Conservation (phyloP, 2,113 vertebrate genomes). For the Helogale parvula region DNA sequence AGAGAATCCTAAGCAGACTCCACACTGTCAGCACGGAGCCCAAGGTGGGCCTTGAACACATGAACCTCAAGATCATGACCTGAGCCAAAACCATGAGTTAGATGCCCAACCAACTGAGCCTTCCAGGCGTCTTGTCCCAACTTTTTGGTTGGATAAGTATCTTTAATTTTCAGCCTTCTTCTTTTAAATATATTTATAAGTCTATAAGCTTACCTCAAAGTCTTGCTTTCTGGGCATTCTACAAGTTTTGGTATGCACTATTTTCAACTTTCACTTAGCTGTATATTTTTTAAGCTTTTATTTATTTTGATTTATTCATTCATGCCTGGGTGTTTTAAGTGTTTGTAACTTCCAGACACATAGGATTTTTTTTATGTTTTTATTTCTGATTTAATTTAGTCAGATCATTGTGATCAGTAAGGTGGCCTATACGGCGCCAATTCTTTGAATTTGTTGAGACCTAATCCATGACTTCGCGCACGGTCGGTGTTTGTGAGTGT, state of each 20-base stretch:
- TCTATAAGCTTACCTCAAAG: background rate
- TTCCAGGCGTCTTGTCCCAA: background rate
- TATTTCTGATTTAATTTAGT: background rate
- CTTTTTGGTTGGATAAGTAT: background rate
- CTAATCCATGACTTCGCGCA: background rate
- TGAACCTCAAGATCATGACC: too few species aligned
- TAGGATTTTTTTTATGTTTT: background rate
- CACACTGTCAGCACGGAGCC: too few species aligned
- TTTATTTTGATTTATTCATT: background rate
- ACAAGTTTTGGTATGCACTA: background rate
- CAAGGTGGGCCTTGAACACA: too few species aligned
- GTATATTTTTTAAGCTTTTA: background rate
- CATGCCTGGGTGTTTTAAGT: background rate
- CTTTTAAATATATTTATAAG: background rate
- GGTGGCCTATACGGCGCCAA: background rate
- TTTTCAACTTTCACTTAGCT: background rate
- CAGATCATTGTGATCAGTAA: background rate
- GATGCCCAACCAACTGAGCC: too few species aligned
- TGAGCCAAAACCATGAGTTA: too few species aligned
- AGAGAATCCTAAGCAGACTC: too few species aligned
- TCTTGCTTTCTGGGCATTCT: background rate
- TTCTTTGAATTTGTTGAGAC: background rate
- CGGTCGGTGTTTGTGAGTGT: background rate
- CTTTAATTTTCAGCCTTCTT: background rate
- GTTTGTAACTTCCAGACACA: slow-evolving; percentile 21